phyloP scores from a whole-genome alignment of 2,113 vertebrate species.

The Rhinoptilus africanus region DNA sequence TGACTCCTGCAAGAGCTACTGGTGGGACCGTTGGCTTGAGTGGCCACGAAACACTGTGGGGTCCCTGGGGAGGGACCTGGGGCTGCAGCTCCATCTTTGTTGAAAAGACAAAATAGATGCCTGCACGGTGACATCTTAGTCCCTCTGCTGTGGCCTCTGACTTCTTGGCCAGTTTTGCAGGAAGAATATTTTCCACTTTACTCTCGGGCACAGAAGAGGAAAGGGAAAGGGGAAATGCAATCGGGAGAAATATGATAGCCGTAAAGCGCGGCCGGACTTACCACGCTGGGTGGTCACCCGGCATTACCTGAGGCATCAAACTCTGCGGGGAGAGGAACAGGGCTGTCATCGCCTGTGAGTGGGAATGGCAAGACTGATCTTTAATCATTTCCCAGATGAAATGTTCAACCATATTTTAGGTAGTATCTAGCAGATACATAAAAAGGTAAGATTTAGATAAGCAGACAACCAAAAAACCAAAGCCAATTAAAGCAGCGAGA shows the following conservation, averaged over 20 bases:
- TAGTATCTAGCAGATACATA: not conserved
- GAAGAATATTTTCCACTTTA: not conserved
- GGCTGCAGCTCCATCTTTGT: not conserved
- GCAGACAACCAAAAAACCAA: not conserved
- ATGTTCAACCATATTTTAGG: accelerated
- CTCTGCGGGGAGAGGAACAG: not conserved
- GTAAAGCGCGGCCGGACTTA: accelerated
- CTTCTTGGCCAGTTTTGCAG: not conserved
- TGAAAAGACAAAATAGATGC: not conserved
- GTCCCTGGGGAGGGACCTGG: not conserved
- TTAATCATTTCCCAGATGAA: not conserved
- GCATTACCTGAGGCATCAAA: not conserved
- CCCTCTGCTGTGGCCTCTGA: not conserved
- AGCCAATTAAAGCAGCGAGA: not conserved
- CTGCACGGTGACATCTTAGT: not conserved
- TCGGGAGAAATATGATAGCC: not conserved
- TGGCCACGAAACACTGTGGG: not conserved
- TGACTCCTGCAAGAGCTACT: not conserved
- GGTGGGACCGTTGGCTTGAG: accelerated
- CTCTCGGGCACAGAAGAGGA: not conserved
- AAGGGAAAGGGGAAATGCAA: not conserved
- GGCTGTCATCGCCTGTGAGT: not conserved
- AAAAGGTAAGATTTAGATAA: not conserved
- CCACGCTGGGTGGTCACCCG: not conserved
- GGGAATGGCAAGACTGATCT: not conserved